Base-by-base conservation (phyloP, 1,140 invertebrate genomes). In the Piezodorus guildinii region DNA sequence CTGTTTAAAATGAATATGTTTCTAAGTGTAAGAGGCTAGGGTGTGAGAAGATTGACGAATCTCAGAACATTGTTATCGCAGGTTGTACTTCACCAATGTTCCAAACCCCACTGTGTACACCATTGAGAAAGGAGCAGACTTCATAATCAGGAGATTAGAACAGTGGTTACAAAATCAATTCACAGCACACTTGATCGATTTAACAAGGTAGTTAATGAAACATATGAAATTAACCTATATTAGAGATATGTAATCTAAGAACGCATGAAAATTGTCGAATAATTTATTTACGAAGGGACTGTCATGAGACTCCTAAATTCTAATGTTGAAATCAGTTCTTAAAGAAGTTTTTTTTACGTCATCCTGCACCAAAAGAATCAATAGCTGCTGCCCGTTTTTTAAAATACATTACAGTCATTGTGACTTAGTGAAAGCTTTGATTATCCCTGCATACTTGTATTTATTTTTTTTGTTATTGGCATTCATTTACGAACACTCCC, bases 321-420 rank as follows among this genome's bases (percentile, higher is more conserved):
- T 49, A 16, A 56, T 56, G 52, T 56, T 56, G 17, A 56, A 2
- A 10, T 8, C 10, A 2, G 46, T 19, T 19, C 46, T 49, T 49
- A 49, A n/a, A 10, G 46, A 21, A 5, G 46, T 49, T 19, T 49
- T 49, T 5, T 17, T 21, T 19, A 49, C 46, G 6, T 49, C 52
- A 25, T 23, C 52, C 19, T 62, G 62, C 21, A 8, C 25, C 1
- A 49, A 30, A 63, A 58, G 58, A 63, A 58, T 58, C 51, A 56
- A 63, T 63, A 44, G 10, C 17, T 63, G 62, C 21, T 62, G 62
- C n/a, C 62, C 54, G 17, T 63, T 56, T 46, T 46, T 62, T 16
- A 46, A 45, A 27, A 49, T 39, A 2, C 15, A 45, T 23, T n/a
- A 45, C 25, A n/a, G n/a, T 19, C 14, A 16, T 25, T 62, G 43